These are phyloP conservation scores for Drosophila littoralis DNA, from an alignment of 1,140 invertebrate species.

Conservation along the genomic window DNA sequence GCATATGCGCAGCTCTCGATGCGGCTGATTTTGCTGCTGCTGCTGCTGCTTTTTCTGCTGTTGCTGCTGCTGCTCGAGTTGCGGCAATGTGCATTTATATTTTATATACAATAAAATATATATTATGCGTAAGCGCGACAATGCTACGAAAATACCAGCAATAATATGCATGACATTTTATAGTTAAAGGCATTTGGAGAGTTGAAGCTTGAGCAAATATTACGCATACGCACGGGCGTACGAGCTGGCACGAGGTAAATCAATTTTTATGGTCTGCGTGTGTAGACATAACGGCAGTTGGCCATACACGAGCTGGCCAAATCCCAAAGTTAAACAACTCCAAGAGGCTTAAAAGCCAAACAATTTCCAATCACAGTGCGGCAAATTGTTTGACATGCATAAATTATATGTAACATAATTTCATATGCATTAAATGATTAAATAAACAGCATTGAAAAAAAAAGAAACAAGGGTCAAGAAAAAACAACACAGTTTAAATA, in stretches of 20 bases:
- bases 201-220: constrained; percentile 38
- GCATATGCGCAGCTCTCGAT: constrained; percentile 54
- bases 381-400: constrained; percentile 35
- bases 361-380: constrained; percentile 6
- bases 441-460: constrained; percentile 44
- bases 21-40: constrained; percentile 6
- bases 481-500: too few species aligned
- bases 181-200: constrained; percentile 55
- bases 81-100: constrained; percentile 69
- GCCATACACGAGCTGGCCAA: background rate
- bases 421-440: background rate
- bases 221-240: constrained; percentile 71
- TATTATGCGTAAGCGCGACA: constrained; percentile 69
- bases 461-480: background rate
- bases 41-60: constrained; percentile 24
- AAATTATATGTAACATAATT: constrained; percentile 23
- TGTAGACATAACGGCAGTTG: constrained; percentile 30
- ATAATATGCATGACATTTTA: constrained; percentile 72
- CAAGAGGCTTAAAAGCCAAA: constrained; percentile 17
- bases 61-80: constrained; percentile 40
- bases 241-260: constrained; percentile 51
- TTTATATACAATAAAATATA: constrained; percentile 70
- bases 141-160: constrained; percentile 17
- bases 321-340: background rate
- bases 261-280: constrained; percentile 68